Conservation (phyloP, 2,797 vertebrate genomes). For the Halcyon smyrnensis region DNA sequence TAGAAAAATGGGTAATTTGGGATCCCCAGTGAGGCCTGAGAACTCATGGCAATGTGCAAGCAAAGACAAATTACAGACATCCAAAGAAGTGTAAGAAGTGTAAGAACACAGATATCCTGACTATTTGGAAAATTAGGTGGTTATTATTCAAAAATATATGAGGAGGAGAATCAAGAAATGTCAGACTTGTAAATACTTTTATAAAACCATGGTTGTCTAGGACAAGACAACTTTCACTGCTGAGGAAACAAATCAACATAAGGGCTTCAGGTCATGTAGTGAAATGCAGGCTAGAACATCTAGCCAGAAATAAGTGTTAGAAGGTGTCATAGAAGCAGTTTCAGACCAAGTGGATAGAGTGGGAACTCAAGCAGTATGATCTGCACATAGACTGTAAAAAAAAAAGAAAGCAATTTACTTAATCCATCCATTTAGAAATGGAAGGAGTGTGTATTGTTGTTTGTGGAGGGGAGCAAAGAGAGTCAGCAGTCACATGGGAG, state of each 20-base stretch:
- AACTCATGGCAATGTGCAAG: not conserved
- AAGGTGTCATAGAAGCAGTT: not conserved
- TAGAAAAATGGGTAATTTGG: not conserved
- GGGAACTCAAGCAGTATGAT: not conserved
- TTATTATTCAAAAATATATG: not conserved
- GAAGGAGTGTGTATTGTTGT: not conserved
- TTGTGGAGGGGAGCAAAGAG: not conserved
- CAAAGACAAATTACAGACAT: not conserved
- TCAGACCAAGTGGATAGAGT: not conserved
- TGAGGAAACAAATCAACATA: not conserved
- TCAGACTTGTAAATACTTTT: not conserved
- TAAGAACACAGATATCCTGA: rapidly evolving
- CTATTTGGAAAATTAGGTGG: not conserved
- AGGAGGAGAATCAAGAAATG: not conserved
- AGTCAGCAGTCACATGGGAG: not conserved
- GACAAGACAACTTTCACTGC: not conserved
- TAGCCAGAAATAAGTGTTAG: not conserved
- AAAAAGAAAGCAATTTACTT: not conserved
- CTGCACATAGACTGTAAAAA: not conserved
- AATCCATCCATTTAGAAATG: not conserved
- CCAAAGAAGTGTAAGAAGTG: not conserved
- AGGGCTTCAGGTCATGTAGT: not conserved
- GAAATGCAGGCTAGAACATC: not conserved
- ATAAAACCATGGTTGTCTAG: not conserved
- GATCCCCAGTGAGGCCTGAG: not conserved